phyloP scores from a whole-genome alignment of 2,113 vertebrate genomes.

The Ophiodon elongatus region DNA sequence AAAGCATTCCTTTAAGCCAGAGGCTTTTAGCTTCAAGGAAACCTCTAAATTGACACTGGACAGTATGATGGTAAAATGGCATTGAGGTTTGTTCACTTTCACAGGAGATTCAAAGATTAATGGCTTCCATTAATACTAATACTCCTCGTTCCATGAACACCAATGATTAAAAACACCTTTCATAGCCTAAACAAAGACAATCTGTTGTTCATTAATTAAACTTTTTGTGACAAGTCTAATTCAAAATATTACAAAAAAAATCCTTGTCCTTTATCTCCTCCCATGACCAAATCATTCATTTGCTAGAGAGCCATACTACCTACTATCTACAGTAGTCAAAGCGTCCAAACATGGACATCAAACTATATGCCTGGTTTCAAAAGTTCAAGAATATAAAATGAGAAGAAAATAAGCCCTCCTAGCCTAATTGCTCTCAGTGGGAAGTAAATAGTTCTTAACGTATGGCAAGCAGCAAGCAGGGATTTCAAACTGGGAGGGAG shows the following conservation, averaged over 20 bases:
- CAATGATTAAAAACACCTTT: conserved; percentile 4
- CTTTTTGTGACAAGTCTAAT: not conserved
- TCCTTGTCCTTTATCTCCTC: not conserved
- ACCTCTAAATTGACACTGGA: not conserved
- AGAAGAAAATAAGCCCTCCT: conserved; percentile 50
- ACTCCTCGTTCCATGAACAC: not conserved
- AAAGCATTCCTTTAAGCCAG: not conserved
- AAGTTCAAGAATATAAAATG: conserved; percentile 64
- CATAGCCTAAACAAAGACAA: not conserved
- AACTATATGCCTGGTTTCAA: conserved; percentile 37
- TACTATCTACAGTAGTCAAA: not conserved
- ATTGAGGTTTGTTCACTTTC: conserved; percentile 13
- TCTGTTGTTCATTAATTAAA: not conserved
- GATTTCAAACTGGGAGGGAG: conserved; percentile 68
- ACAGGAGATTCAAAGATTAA: not conserved
- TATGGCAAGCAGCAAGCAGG: conserved; percentile 73
- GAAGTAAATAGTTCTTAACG: conserved; percentile 82
- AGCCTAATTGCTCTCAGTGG: conserved; percentile 81
- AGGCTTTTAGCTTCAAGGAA: conserved; percentile 13
- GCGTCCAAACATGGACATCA: conserved; percentile 38
- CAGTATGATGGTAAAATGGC: conserved; percentile 4
- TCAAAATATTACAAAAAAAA: conserved; percentile 26
- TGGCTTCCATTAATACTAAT: not conserved
- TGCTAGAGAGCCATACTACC: not conserved
- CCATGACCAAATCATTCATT: conserved; percentile 4